phyloP scores from a whole-genome alignment of 64 coral and sea anemone genomes.

The Porites lutea region DNA sequence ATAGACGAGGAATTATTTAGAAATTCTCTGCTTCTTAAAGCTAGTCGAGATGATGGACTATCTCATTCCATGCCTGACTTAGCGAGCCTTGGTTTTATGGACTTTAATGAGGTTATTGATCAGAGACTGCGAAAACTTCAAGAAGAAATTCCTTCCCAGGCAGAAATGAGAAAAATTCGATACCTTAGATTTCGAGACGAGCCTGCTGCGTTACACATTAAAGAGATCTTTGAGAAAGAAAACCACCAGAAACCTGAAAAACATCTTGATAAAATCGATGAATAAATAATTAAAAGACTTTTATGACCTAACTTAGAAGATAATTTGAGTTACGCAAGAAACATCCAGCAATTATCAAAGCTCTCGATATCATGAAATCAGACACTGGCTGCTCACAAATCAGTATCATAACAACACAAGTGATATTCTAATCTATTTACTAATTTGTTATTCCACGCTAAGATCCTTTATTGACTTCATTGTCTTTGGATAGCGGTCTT shows the following conservation, averaged over 20 bases:
- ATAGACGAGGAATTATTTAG: conserved; percentile 69
- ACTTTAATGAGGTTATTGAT: conserved; percentile 94
- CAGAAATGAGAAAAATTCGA: conserved; percentile 87
- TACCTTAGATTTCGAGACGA: conserved; percentile 76
- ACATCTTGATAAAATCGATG: conserved; percentile 38
- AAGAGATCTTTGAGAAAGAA: conserved; percentile 65
- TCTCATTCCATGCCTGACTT: conserved; percentile 71
- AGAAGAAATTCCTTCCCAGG: conserved; percentile 70
- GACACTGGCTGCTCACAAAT: neutral
- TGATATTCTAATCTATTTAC: neutral
- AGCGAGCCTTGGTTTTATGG: conserved; percentile 86
- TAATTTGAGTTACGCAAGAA: neutral
- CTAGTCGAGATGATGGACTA: conserved; percentile 37
- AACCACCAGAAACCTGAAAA: neutral
- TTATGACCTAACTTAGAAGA: neutral
- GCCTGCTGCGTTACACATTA: conserved; percentile 14
- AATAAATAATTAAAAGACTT: neutral
- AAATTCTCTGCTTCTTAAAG: conserved; percentile 77
- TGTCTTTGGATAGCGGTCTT: neutral
- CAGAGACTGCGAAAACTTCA: conserved; percentile 62
- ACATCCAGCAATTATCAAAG: neutral
- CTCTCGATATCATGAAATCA: neutral
- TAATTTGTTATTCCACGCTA: conserved; percentile 13
- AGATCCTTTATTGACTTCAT: neutral
- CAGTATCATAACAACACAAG: neutral